Evolutionary conservation across 2,888 invertebrate genomes (phyloP), one percentile per base, ranked within the genome.

Genomic region (Apamea sordens): DNA sequence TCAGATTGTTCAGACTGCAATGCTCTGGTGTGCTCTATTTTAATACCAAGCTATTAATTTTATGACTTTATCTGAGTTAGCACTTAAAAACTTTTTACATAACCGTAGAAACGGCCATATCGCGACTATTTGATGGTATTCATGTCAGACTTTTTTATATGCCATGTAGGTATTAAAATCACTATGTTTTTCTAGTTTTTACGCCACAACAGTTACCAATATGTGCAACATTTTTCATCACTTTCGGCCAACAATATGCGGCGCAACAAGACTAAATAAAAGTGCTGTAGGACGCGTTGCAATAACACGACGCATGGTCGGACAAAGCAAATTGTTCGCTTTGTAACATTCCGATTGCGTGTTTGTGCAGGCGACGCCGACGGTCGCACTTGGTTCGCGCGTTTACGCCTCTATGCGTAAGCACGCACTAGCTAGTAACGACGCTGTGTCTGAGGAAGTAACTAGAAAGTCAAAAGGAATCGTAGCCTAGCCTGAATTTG

Each of bases 261-360:
- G 63, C 44, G 41, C 67, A 85, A 79, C 73, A 76, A 80, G 69
- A 73, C 70, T 53, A 76, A 86, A 88, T 79, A 83, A 87, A 88
- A 87, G 71, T 82, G 71, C 63, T 80, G 77, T 73, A 77, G 77
- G 44, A 84, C 76, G 82, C 80, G 83, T 74, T 80, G 79, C 87
- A 88, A 86, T 84, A 88, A 86, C 85, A 82, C 79, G 44, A 74
- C 69, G 80, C 82, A 80, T 77, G 86, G 65, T 56, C 53, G 67
- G 70, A 88, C 90, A 90, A 88, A 90, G 89, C 87, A 88, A 90
- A 90, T 89, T 83, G 85, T 86, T 87, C 67, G 75, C 89, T 90
- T 90, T 90, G 90, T 90, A 80, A 88, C 85, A 88, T 89, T 84
- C 86, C 86, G 28, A 87, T 86, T 82, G 81, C 82, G 64, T 80